These are phyloP conservation scores for Microcebus griseorufus DNA, from an alignment of 2,113 vertebrate species.

Conservation along the genomic window DNA sequence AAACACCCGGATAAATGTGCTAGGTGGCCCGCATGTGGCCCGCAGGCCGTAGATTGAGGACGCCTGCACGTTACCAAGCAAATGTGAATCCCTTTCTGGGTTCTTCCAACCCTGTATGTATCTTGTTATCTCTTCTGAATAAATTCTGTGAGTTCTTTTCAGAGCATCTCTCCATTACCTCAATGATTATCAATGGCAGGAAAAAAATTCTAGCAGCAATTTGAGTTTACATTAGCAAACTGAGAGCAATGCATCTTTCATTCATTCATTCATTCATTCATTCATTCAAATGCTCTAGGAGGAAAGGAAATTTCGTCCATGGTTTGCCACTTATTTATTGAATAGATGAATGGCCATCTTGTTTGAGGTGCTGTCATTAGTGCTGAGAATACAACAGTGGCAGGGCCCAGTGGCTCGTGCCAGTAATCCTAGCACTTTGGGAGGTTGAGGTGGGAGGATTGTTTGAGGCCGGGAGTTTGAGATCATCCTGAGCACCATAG, in stretches of 20 bases:
- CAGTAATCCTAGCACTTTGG: too few species aligned
- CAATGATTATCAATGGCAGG: not conserved
- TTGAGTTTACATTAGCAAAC: not conserved
- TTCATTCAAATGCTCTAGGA: not conserved
- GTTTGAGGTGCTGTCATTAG: not conserved
- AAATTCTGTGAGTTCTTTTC: constrained; percentile 6
- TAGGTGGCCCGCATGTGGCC: too few species aligned
- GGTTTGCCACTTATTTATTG: not conserved
- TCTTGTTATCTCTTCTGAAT: not conserved
- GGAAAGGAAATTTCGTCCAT: not conserved
- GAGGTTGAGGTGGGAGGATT: too few species aligned
- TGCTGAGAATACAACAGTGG: not conserved
- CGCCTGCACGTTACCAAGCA: not conserved
- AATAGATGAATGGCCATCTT: not conserved
- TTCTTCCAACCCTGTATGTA: not conserved
- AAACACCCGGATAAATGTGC: too few species aligned
- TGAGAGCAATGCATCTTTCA: not conserved
- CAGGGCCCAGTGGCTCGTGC: too few species aligned
- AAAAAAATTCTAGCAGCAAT: not conserved
- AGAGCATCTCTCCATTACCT: not conserved
- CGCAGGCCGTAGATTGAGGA: too few species aligned
- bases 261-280: too few species aligned
- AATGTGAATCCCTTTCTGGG: not conserved
- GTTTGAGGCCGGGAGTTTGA: too few species aligned
- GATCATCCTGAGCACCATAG: too few species aligned